Percentiles rank a stretch among this genome's conserved stretches.
Evolutionary conservation across 2,113 vertebrate genomes (phyloP).

Genomic region (Daphoenositta chrysoptera): DNA sequence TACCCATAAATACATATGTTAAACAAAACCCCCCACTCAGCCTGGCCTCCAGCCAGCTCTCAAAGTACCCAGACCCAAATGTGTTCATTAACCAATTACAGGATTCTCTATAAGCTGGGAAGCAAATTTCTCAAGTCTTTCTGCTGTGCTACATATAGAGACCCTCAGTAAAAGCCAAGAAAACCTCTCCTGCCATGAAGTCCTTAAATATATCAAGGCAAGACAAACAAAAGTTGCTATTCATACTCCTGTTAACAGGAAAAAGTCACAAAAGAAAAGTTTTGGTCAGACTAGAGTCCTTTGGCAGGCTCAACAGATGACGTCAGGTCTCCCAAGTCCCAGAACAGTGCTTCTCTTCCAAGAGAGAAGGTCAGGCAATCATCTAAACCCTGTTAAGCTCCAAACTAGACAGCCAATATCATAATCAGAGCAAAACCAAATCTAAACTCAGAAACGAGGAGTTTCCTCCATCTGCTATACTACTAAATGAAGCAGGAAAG

Average conservation of each 20-base stretch:
- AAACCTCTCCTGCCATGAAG: not conserved
- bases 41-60: not conserved
- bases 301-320: not conserved
- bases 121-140: not conserved
- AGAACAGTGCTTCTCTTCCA: not conserved
- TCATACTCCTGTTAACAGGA: not conserved
- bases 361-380: not conserved
- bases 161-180: not conserved
- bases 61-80: not conserved
- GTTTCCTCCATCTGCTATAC: not conserved
- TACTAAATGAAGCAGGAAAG: not conserved
- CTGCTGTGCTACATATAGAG: not conserved
- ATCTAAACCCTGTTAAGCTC: not conserved
- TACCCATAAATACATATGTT: accelerated
- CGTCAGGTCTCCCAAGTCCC: not conserved
- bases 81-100: not conserved
- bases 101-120: not conserved
- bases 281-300: not conserved
- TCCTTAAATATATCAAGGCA: not conserved
- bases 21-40: not conserved
- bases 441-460: not conserved
- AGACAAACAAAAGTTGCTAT: not conserved
- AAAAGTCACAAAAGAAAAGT: not conserved
- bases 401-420: not conserved
- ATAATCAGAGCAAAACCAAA: not conserved